Percentiles rank a stretch among this genome's conserved stretches.
These are phyloP conservation scores for Agriotes lineatus DNA, from an alignment of 2,888 invertebrate species.

Conservation along the genomic window DNA sequence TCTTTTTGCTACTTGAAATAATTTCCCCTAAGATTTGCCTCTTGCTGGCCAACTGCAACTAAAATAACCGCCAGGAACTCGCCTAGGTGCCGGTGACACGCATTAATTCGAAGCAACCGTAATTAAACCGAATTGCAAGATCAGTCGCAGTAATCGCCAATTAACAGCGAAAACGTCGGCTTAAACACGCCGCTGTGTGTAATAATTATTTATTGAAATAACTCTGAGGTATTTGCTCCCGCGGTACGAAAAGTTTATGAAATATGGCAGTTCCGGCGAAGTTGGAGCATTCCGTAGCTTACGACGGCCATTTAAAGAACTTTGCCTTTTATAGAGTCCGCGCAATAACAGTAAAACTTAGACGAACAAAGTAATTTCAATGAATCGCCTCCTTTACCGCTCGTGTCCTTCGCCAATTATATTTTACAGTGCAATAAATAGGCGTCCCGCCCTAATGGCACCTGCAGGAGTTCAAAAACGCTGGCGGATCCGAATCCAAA, in stretches of 20 bases:
- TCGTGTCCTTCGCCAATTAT: slow-evolving; percentile 26
- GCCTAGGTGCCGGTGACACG: no score
- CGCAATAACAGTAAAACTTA: slow-evolving; percentile 52
- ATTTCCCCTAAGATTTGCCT: slow-evolving; percentile 8
- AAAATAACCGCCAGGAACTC: no score
- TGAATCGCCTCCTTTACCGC: slow-evolving; percentile 40
- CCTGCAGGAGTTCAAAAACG: not conserved
- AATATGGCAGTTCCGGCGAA: slow-evolving; percentile 50
- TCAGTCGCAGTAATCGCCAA: not conserved
- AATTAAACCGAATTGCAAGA: not conserved
- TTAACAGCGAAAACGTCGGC: not conserved
- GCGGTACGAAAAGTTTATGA: slow-evolving; percentile 49
- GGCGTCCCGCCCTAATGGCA: not conserved
- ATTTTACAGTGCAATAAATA: slow-evolving; percentile 11
- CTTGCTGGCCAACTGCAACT: not conserved
- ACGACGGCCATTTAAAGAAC: slow-evolving; percentile 50
- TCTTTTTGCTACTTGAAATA: slow-evolving; percentile 1
- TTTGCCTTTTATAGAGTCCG: slow-evolving; percentile 51
- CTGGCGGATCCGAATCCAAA: slow-evolving; percentile 7
- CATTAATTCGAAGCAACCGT: no score
- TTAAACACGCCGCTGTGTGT: not conserved
- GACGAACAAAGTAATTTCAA: slow-evolving; percentile 44
- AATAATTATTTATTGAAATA: slow-evolving; percentile 38
- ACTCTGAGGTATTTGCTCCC: slow-evolving; percentile 30
- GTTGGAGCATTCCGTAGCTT: slow-evolving; percentile 47